Evolutionary conservation across 2,888 invertebrate species (phyloP), one percentile per base, ranked within the genome.

Genomic region (Lithophane socia): DNA sequence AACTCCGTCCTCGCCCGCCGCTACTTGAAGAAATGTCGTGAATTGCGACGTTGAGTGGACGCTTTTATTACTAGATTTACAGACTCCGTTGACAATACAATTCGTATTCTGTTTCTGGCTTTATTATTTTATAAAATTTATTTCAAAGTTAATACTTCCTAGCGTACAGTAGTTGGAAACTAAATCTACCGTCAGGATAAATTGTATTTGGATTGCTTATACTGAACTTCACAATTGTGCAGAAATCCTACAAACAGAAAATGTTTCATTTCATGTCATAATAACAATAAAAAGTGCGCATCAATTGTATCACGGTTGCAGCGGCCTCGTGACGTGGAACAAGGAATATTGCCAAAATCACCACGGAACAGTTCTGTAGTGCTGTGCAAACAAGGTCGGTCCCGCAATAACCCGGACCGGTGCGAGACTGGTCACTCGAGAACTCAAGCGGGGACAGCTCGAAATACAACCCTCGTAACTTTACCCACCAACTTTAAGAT

Each of bases 321-420:
- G 70, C 44, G 77, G 73, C 58, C 72, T 80, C 76, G 70, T 87
- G 80, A 77, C 67, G 77, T 75, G 66, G 21, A 91, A 91, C 90
- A 91, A 91, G 90, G 91, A 83, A 93, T 94, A 94, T 94, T 93
- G 92, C 93, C 94, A 88, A 94, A 95, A 94, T 95, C 91, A 92
- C 89, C 89, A 87, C 89, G 90, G 90, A 93, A 93, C 94, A 92
- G 91, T 93, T 91, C 85, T 94, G 93, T 93, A 95, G 95, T 95
- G 95, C 90, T 93, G 90, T 79, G 91, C 94, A 96, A 96, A 96
- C 92, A 95, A 93, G 91, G 91, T 91, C 89, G 88, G 90, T 90
- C 86, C 88, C 89, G 94, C 94, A 95, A 95, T 95, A 95, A 94
- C 90, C 91, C 86, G 83, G 86, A 82, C 89, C 90, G 87, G 86